A percentile compares a stretch with the other conserved stretches of the same genome.
These are phyloP conservation scores for Tinea trinotella DNA, from an alignment of 2,888 invertebrate species.

Conservation along the genomic window DNA sequence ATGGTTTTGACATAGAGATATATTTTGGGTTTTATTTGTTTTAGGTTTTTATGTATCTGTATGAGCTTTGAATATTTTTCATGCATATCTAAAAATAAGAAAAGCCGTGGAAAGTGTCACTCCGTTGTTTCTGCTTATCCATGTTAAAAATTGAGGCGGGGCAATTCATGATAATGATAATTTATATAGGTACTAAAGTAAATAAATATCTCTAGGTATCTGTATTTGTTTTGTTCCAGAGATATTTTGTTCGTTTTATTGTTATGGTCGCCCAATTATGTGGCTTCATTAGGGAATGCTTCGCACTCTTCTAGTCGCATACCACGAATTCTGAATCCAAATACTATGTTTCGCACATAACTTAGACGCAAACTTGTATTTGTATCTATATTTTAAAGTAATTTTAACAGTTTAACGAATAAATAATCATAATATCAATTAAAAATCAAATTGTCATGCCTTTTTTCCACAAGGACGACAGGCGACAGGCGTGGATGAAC, in stretches of 20 bases:
- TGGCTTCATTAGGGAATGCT: conserved; percentile 2
- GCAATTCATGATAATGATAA: background rate
- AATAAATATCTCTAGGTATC: background rate
- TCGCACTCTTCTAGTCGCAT: conserved; percentile 4
- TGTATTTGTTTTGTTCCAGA: background rate
- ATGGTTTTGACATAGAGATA: too few species aligned
- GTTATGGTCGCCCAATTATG: background rate
- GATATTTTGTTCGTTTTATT: background rate
- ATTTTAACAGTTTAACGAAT: too few species aligned
- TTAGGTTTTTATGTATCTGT: too few species aligned
- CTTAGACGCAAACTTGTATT: too few species aligned
- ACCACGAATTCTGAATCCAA: background rate
- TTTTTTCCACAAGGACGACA: too few species aligned
- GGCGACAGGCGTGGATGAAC: too few species aligned
- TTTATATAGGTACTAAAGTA: background rate
- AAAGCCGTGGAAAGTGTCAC: background rate
- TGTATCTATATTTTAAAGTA: too few species aligned
- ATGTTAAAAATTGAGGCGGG: too few species aligned
- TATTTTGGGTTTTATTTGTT: too few species aligned
- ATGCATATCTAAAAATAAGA: background rate
- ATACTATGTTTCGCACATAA: background rate
- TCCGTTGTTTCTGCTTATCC: background rate
- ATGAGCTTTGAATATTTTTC: too few species aligned
- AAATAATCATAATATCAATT: too few species aligned
- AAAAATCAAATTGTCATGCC: too few species aligned